Base-by-base conservation (phyloP, 1,140 invertebrate genomes). In the Cotesia vestalis region DNA sequence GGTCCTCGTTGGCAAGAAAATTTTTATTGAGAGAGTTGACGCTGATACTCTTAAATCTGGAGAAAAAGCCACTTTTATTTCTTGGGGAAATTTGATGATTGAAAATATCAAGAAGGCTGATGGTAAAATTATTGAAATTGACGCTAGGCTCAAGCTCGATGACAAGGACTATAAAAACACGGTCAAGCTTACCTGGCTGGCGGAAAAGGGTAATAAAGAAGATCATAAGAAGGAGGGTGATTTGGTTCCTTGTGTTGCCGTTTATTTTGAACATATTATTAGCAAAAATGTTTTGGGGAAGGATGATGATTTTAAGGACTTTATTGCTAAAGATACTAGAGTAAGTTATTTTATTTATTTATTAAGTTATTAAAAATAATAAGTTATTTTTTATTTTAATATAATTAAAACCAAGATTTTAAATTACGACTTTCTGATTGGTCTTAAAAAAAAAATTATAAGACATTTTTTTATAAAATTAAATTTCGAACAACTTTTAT, bases 291-390 rank as follows among this genome's bases (percentile, higher is more conserved):
- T 99, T 27, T 86, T 99, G 1, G 96, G 90, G 4, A 99, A 98
- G 84, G 97, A 99, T 83, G 98, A 99, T 78, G 96, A 99, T 86
- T 99, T 99, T 84, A 99, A 99, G 81, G 85, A 95, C 74, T 99
- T 91, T 83, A 91, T 99, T 80, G 95, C 93, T 71, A 92, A 93
- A 77, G 88, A 96, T 78, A 98, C 96, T 2, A 93, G 94, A 88
- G 95, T 96, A 87, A 80, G 77, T 83, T 27, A 27, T 27, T 27
- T 27, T 27, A 27, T 2, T 2, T 27, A 2, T 27, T 27, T 27
- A 27, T 27, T 27, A 27, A 17, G 17, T 27, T 27, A 27, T 27
- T 27, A 27, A 27, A 27, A 17, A 17, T 17, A 17, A 0, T 1
- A 27, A 2, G 0, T 27, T 27, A 27, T 27, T 27, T 27, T 27